Percentiles rank a stretch among this genome's conserved stretches.
phyloP scores from a whole-genome alignment of 1,140 invertebrate genomes.

The Calephelis virginiensis region DNA sequence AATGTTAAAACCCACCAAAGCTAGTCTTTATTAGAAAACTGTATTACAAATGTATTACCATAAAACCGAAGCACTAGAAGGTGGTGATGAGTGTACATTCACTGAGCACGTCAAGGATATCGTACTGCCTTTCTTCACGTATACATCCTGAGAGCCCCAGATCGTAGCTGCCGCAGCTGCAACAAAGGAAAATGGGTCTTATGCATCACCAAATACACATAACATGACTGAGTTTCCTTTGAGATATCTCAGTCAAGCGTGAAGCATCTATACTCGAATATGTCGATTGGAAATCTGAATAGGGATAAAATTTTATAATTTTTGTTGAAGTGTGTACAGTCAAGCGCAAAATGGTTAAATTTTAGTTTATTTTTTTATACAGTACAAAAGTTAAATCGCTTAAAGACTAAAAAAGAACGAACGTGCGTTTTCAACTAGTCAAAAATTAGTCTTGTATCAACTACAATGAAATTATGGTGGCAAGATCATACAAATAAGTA shows the following conservation, averaged over 20 bases:
- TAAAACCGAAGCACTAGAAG: conserved; percentile 84
- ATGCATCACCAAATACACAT: conserved; percentile 4
- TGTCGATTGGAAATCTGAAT: conserved; percentile 25
- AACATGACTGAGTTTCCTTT: conserved; percentile 5
- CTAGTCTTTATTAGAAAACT: not conserved
- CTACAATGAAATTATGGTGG: too few species aligned
- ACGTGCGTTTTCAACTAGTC: too few species aligned
- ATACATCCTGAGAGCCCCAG: conserved; percentile 90
- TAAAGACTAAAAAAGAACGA: too few species aligned
- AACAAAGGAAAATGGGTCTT: conserved; percentile 69
- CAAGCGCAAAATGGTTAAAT: too few species aligned
- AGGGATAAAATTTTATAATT: not conserved
- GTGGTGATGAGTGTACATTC: conserved; percentile 91
- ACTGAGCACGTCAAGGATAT: conserved; percentile 93
- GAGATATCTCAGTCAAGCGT: conserved; percentile 28
- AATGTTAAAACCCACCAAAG: too few species aligned
- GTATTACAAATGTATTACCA: conserved; percentile 74
- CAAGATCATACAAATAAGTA: too few species aligned
- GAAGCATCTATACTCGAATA: conserved; percentile 35
- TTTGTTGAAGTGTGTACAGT: too few species aligned
- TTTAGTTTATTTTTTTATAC: too few species aligned
- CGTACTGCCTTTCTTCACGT: conserved; percentile 93
- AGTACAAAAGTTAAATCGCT: too few species aligned
- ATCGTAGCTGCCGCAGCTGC: conserved; percentile 92
- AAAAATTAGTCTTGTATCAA: too few species aligned